Percentiles rank a stretch among this genome's conserved stretches.
Conservation (phyloP, 2,888 invertebrate species). For the Cenopis cana region DNA sequence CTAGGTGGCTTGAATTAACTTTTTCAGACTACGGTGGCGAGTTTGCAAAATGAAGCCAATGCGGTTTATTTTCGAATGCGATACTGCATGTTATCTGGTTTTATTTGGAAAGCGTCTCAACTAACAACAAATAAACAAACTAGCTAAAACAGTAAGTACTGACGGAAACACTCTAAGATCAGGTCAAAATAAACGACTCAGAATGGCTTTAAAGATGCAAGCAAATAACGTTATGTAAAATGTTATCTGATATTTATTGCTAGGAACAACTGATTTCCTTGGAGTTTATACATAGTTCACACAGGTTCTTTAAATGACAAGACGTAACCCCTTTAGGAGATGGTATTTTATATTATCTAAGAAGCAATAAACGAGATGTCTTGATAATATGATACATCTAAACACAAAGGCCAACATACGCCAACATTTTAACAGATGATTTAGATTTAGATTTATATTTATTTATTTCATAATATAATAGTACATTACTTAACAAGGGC, state of each 20-base stretch:
- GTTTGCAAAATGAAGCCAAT: too few species aligned
- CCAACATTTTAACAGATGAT: neutral
- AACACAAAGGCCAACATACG: conserved; percentile 1
- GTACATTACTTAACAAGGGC: too few species aligned
- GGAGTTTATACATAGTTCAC: neutral
- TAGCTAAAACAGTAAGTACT: too few species aligned
- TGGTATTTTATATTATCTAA: neutral
- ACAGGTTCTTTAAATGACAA: conserved; percentile 1
- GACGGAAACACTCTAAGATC: neutral
- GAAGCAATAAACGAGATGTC: neutral
- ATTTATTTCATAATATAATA: too few species aligned
- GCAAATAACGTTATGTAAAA: conserved; percentile 2
- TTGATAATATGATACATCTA: neutral
- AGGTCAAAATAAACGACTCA: neutral
- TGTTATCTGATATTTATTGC: neutral
- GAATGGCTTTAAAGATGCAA: neutral
- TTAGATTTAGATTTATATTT: too few species aligned
- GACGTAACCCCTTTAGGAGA: neutral
- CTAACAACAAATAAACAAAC: too few species aligned
- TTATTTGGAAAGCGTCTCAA: too few species aligned
- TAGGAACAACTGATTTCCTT: neutral
- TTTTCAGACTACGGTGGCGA: too few species aligned
- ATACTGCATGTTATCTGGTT: too few species aligned
- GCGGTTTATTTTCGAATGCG: too few species aligned
- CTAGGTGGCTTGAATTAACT: too few species aligned